A percentile compares a stretch with the other conserved stretches of the same genome.
These are phyloP conservation scores for Heliconius melpomene DNA, from an alignment of 1,140 invertebrate genomes.

Conservation along the genomic window DNA sequence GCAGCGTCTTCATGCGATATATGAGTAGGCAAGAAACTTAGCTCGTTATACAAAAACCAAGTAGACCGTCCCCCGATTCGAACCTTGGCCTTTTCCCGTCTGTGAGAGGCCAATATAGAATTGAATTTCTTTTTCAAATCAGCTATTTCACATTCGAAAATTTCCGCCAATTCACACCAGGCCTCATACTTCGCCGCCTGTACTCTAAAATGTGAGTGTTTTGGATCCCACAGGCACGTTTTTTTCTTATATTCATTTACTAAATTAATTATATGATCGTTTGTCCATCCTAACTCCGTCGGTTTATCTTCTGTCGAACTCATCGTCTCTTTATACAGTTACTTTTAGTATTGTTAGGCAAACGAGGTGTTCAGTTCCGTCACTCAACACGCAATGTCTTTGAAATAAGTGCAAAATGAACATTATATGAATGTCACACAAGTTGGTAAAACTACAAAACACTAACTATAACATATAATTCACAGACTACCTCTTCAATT, in stretches of 20 bases:
- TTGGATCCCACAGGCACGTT: slow-evolving; percentile 62
- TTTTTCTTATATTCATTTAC: slow-evolving; percentile 55
- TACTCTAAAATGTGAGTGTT: slow-evolving; percentile 52
- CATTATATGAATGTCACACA: no score
- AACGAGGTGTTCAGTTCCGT: not conserved
- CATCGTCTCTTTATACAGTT: not conserved
- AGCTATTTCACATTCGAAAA: slow-evolving; percentile 61
- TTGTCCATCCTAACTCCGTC: slow-evolving; percentile 57
- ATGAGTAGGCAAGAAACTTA: slow-evolving; percentile 65
- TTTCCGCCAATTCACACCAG: slow-evolving; percentile 57
- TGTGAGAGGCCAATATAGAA: slow-evolving; percentile 69
- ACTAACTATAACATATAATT: not conserved
- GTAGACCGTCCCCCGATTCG: slow-evolving; percentile 51
- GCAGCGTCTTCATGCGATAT: slow-evolving; percentile 38
- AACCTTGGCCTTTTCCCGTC: slow-evolving; percentile 66
- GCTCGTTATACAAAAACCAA: slow-evolving; percentile 66
- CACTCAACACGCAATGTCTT: not conserved
- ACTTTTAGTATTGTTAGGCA: not conserved
- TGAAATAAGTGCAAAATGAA: no score
- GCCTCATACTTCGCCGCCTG: slow-evolving; percentile 66
- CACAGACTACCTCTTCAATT: not conserved
- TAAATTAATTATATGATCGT: slow-evolving; percentile 52
- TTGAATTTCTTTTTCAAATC: slow-evolving; percentile 70
- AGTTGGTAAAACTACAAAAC: not conserved
- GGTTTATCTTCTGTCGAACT: not conserved